Evolutionary conservation across 1,140 invertebrate species (phyloP).

Genomic region (Heliconius hermathena): DNA sequence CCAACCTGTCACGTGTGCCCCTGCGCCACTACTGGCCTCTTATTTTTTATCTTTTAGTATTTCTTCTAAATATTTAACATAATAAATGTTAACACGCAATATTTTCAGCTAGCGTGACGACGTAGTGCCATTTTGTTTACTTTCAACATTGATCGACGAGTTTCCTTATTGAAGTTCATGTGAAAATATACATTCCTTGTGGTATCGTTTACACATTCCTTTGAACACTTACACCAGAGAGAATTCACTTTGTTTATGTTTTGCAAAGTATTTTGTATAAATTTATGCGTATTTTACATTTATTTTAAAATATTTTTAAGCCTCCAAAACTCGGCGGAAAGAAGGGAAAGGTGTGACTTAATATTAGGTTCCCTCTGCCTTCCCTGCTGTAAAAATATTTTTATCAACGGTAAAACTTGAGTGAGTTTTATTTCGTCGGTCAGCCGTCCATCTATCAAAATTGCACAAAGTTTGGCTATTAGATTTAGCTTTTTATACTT

Average conservation of each 20-base stretch:
- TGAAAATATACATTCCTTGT: neutral
- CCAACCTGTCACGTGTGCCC: no score
- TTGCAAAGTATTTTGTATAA: neutral
- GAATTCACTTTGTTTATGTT: neutral
- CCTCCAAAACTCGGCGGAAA: no score
- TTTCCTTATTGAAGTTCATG: neutral
- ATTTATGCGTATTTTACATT: neutral
- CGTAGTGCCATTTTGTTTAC: conserved; percentile 1
- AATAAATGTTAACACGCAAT: neutral
- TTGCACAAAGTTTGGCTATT: no score
- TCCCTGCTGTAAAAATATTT: no score
- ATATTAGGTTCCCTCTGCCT: no score
- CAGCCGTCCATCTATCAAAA: neutral
- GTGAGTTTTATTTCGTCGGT: neutral
- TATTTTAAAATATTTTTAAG: neutral
- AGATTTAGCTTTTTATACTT: no score
- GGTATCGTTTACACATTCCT: neutral
- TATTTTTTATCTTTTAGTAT: no score
- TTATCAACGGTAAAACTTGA: neutral
- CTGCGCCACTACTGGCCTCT: no score
- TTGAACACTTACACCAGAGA: neutral
- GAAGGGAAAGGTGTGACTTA: no score
- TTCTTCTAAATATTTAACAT: neutral
- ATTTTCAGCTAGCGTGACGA: neutral
- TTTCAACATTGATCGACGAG: neutral